Evolutionary conservation across 2,888 invertebrate genomes (phyloP).

Genomic region (Elaeidobius kamerunicus): DNA sequence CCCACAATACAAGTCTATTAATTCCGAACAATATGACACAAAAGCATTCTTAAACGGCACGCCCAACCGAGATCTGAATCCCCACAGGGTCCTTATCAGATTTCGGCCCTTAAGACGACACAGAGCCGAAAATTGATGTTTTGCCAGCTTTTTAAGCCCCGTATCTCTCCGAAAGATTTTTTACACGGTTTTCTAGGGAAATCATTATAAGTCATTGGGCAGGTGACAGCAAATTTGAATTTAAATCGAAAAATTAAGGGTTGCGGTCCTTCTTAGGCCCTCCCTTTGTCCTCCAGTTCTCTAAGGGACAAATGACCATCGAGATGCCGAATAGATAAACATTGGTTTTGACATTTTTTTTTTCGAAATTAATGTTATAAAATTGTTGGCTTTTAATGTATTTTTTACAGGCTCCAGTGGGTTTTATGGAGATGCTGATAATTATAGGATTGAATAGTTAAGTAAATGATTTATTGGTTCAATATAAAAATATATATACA

Average conservation of each 20-base stretch:
- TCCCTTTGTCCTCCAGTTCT: too few species aligned
- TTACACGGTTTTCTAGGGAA: slow-evolving; percentile 27
- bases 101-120: slow-evolving; percentile 37
- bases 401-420: too few species aligned
- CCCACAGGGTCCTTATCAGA: slow-evolving; percentile 41
- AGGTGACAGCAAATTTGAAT: slow-evolving; percentile 27
- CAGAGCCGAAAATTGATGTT: slow-evolving; percentile 45
- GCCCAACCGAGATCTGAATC: slow-evolving; percentile 26
- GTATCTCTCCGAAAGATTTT: slow-evolving; percentile 24
- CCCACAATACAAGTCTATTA: not conserved
- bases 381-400: too few species aligned
- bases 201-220: slow-evolving; percentile 30
- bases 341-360: slow-evolving; percentile 12
- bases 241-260: slow-evolving; percentile 24
- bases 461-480: too few species aligned
- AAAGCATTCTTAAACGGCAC: slow-evolving; percentile 20
- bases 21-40: not conserved
- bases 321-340: slow-evolving; percentile 5
- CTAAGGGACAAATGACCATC: slow-evolving; percentile 3
- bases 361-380: slow-evolving; percentile 1
- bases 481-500: too few species aligned
- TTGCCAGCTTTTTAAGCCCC: slow-evolving; percentile 44
- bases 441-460: too few species aligned
- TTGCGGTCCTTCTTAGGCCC: not conserved
- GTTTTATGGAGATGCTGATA: too few species aligned